A percentile compares a stretch with the other conserved stretches of the same genome.
Evolutionary conservation across 2,113 vertebrate genomes (phyloP).

Genomic region (Labrus mixtus): DNA sequence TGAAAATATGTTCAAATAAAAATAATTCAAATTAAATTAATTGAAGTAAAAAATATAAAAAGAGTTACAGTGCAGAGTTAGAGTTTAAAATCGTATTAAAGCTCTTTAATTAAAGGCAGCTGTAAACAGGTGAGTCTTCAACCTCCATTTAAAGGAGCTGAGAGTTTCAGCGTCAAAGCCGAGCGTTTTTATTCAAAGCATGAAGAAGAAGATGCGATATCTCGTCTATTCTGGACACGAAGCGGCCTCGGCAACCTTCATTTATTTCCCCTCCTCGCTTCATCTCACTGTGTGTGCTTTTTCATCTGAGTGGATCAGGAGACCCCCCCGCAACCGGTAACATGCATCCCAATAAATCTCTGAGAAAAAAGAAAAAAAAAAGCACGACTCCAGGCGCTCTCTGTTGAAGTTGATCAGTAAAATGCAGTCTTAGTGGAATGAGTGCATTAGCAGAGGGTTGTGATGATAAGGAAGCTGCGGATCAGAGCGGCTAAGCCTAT

Average conservation of each 20-base stretch:
- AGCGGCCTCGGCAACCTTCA: constrained; percentile 67
- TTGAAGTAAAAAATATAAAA: no score
- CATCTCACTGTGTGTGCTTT: constrained; percentile 60
- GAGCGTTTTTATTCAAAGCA: constrained; percentile 68
- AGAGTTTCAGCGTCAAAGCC: constrained; percentile 64
- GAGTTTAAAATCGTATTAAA: no score
- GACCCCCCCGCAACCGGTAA: constrained; percentile 17
- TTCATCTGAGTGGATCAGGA: constrained; percentile 57
- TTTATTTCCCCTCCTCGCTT: constrained; percentile 61
- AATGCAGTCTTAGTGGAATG: constrained; percentile 69
- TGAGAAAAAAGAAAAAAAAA: constrained; percentile 28
- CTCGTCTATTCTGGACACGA: constrained; percentile 60
- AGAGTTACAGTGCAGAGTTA: no score
- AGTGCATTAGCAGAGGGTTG: constrained; percentile 75
- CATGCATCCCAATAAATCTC: constrained; percentile 44
- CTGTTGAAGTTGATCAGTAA: constrained; percentile 74
- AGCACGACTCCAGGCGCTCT: constrained; percentile 27
- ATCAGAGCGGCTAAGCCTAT: constrained; percentile 73
- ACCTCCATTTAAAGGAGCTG: no score
- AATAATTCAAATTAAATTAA: no score
- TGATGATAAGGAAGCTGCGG: constrained; percentile 72
- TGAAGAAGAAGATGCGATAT: constrained; percentile 48
- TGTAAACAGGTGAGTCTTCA: no score
- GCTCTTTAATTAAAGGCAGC: no score
- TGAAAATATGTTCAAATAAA: no score